These are phyloP conservation scores for Heliconius cydno DNA, from an alignment of 2,888 invertebrate genomes.

Conservation along the genomic window DNA sequence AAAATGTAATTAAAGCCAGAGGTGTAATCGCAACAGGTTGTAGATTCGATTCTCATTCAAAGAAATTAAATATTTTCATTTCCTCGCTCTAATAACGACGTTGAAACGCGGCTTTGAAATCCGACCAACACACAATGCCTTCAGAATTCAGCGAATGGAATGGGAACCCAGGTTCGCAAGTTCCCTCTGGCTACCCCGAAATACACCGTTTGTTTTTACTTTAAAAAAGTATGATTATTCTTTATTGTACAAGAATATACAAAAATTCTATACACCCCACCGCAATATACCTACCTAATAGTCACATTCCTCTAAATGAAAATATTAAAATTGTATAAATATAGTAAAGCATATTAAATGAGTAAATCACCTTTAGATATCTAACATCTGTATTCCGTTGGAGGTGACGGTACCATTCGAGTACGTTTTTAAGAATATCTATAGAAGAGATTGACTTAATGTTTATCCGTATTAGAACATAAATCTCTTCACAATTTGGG, in stretches of 20 bases:
- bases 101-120: too few species aligned
- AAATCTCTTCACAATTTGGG: constrained; percentile 43
- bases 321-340: neutral
- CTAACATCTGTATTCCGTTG: constrained; percentile 44
- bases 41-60: too few species aligned
- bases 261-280: neutral
- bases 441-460: constrained; percentile 29
- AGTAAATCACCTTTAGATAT: neutral
- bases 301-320: neutral
- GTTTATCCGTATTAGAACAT: constrained; percentile 40
- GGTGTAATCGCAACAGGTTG: too few species aligned
- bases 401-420: constrained; percentile 39
- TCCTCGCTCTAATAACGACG: too few species aligned
- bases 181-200: too few species aligned
- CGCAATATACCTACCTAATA: neutral
- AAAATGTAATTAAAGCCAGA: too few species aligned
- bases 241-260: neutral
- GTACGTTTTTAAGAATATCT: constrained; percentile 34
- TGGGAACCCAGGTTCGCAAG: too few species aligned
- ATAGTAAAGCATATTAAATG: constrained; percentile 3
- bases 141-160: too few species aligned
- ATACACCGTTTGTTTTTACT: too few species aligned
- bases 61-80: too few species aligned
- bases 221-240: too few species aligned
- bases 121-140: too few species aligned